Evolutionary conservation across 2,888 invertebrate genomes (phyloP).

Genomic region (Drosophila leonis): DNA sequence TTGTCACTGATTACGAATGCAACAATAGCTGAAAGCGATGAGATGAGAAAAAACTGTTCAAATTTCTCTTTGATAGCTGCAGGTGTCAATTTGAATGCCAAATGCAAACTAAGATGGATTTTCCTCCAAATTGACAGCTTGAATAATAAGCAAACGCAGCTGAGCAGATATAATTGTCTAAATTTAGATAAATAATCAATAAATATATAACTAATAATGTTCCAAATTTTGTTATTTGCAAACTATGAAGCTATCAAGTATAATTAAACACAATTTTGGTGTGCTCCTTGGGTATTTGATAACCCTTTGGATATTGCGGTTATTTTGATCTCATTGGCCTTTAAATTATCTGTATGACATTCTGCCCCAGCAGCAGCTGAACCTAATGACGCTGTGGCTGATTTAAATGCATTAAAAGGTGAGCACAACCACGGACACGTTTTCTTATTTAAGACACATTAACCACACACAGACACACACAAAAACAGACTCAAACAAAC

Average conservation of each 20-base stretch:
- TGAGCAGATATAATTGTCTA: not conserved
- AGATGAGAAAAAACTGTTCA: constrained; percentile 25
- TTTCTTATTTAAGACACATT: constrained; percentile 72
- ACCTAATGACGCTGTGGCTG: constrained; percentile 48
- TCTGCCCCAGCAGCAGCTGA: constrained; percentile 32
- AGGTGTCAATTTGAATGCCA: constrained; percentile 53
- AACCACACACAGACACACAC: constrained; percentile 41
- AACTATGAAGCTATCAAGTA: not conserved
- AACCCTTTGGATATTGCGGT: constrained; percentile 3
- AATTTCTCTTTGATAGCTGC: constrained; percentile 47
- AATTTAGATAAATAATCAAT: not conserved
- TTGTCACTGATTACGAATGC: constrained; percentile 21
- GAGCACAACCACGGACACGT: constrained; percentile 66
- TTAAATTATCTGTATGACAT: constrained; percentile 33
- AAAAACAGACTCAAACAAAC: constrained; percentile 8
- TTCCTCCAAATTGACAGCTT: not conserved
- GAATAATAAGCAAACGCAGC: not conserved
- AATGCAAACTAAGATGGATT: constrained; percentile 3
- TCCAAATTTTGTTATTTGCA: not conserved
- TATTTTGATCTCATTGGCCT: constrained; percentile 17
- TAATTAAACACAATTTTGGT: not conserved
- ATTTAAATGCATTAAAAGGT: constrained; percentile 49
- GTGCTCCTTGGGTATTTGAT: constrained; percentile 6
- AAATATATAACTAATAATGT: too few species aligned
- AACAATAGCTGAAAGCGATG: constrained; percentile 12